Conservation (phyloP, 2,888 invertebrate species). For the Fragum fragum region DNA sequence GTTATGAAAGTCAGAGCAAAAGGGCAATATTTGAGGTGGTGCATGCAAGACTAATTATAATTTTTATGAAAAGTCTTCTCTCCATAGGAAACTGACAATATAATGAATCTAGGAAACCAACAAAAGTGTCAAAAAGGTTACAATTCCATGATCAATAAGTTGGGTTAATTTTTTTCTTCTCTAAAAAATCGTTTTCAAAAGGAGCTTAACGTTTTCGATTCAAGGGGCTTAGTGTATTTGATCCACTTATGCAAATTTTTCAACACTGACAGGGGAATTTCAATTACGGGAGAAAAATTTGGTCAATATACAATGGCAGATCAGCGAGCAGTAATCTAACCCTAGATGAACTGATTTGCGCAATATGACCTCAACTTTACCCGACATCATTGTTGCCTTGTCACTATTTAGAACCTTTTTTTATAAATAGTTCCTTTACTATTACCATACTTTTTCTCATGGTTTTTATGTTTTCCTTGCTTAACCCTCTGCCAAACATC, state of each 20-base stretch:
- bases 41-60: too few species aligned
- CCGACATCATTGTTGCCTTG: too few species aligned
- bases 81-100: too few species aligned
- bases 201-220: neutral
- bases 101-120: too few species aligned
- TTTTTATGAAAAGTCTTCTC: too few species aligned
- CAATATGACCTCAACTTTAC: neutral
- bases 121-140: neutral
- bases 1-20: too few species aligned
- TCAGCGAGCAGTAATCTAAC: neutral
- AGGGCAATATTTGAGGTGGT: too few species aligned
- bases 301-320: conserved; percentile 12
- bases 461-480: too few species aligned
- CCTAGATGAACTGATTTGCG: neutral
- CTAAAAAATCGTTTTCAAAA: neutral
- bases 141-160: neutral
- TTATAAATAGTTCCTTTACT: too few species aligned
- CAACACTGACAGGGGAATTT: conserved; percentile 24
- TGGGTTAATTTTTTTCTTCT: neutral
- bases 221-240: conserved; percentile 3
- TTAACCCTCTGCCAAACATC: too few species aligned
- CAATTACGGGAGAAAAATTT: conserved; percentile 12
- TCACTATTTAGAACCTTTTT: too few species aligned
- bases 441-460: too few species aligned
- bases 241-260: conserved; percentile 29